Percentiles rank a stretch among this genome's conserved stretches.
These are phyloP conservation scores for Helicoverpa armigera DNA, from an alignment of 1,140 invertebrate genomes.

Conservation along the genomic window DNA sequence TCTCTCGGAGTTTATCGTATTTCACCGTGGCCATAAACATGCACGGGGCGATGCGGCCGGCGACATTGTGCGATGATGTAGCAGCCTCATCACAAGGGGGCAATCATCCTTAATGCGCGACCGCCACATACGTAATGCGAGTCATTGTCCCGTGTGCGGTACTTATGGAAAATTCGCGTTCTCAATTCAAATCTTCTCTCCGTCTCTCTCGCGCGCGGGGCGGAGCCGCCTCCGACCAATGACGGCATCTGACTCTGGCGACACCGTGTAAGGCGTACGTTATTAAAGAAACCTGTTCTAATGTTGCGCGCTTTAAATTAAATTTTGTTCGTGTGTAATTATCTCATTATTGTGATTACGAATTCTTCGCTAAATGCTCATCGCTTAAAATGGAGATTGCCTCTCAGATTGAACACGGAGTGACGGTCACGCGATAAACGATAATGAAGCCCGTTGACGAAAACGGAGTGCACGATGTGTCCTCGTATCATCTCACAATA, in stretches of 20 bases:
- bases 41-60: constrained; percentile 70
- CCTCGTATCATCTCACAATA: constrained; percentile 55
- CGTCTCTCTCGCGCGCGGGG: constrained; percentile 83
- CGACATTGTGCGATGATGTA: constrained; percentile 84
- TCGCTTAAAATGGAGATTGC: constrained; percentile 79
- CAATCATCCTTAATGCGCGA: constrained; percentile 85
- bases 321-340: constrained; percentile 87
- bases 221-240: constrained; percentile 84
- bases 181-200: constrained; percentile 84
- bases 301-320: constrained; percentile 86
- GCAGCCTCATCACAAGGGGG: constrained; percentile 84
- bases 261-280: constrained; percentile 86
- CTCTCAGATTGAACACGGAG: constrained; percentile 64
- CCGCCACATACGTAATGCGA: constrained; percentile 85
- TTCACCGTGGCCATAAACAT: constrained; percentile 77
- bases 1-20: constrained; percentile 82
- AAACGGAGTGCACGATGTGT: constrained; percentile 45
- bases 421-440: constrained; percentile 65
- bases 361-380: constrained; percentile 84
- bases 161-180: constrained; percentile 86
- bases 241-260: constrained; percentile 79
- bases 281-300: constrained; percentile 87
- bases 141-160: constrained; percentile 85
- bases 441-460: constrained; percentile 62
- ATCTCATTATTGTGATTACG: constrained; percentile 86